Evolutionary conservation across 92 coral and sea anemone genomes (phyloP).

Genomic region (Meandrina meandrites): DNA sequence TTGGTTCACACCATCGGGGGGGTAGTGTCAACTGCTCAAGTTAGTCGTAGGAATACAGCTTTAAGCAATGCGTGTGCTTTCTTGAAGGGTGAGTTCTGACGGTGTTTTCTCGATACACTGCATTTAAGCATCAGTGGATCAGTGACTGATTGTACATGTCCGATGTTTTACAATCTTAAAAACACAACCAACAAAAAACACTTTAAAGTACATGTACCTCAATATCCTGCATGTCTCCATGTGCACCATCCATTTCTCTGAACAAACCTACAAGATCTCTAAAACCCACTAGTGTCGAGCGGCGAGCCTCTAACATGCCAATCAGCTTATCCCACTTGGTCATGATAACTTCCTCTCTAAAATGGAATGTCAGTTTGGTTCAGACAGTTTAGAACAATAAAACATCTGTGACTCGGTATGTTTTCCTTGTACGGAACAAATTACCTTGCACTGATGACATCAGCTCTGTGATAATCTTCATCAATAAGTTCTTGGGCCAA

Average conservation of each 20-base stretch:
- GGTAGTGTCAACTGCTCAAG: no score
- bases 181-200: background rate
- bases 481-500: slow-evolving; percentile 90
- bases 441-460: slow-evolving; percentile 78
- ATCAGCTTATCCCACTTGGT: slow-evolving; percentile 96
- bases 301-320: slow-evolving; percentile 82
- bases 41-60: no score
- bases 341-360: slow-evolving; percentile 90
- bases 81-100: no score
- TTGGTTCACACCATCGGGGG: no score
- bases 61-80: no score
- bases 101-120: no score
- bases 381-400: background rate
- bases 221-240: slow-evolving; percentile 83
- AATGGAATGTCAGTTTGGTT: background rate
- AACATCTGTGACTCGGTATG: no score
- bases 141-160: no score
- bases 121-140: no score
- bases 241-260: slow-evolving; percentile 95
- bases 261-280: slow-evolving; percentile 90
- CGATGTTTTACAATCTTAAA: no score
- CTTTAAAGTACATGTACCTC: slow-evolving; percentile 79
- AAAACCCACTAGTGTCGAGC: slow-evolving; percentile 79
- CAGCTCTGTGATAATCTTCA: slow-evolving; percentile 91
- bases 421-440: background rate